phyloP scores from a whole-genome alignment of 2,797 vertebrate genomes.

The Typhlichthys eigenmanni region DNA sequence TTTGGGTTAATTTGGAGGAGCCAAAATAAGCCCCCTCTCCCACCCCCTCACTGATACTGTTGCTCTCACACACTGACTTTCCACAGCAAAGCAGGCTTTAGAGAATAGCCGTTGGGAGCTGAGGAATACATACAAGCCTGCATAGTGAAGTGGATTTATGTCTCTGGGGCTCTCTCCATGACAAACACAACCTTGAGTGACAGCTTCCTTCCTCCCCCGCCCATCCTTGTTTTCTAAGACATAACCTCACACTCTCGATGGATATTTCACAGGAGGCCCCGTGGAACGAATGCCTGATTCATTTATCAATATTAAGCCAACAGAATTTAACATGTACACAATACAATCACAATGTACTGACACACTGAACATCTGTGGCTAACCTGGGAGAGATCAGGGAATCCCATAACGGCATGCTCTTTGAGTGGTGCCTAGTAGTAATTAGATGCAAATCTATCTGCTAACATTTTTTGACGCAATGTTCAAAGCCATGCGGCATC shows the following conservation, averaged over 20 bases:
- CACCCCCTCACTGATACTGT: constrained; percentile 54
- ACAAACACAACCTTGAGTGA: too few relatives aligned
- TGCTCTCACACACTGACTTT: constrained; percentile 57
- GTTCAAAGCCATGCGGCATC: not conserved
- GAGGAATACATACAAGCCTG: too few relatives aligned
- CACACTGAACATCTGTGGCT: constrained; percentile 34
- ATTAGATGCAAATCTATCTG: too few relatives aligned
- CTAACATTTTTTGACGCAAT: too few relatives aligned
- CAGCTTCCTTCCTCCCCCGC: not conserved
- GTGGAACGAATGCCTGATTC: constrained; percentile 58
- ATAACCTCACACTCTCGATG: constrained; percentile 44
- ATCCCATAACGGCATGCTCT: too few relatives aligned
- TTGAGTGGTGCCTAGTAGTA: too few relatives aligned
- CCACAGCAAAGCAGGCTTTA: constrained; percentile 46
- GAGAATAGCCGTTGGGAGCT: constrained; percentile 62
- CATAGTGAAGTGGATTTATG: too few relatives aligned
- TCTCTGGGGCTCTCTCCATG: too few relatives aligned
- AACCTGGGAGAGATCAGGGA: too few relatives aligned
- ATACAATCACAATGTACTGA: constrained; percentile 42
- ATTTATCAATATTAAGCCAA: constrained; percentile 64
- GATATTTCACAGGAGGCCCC: constrained; percentile 60
- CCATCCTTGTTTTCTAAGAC: constrained; percentile 5
- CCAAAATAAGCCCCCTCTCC: constrained; percentile 44
- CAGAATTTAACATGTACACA: constrained; percentile 18
- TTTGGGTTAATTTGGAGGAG: constrained; percentile 70